Evolutionary conservation across 1,140 invertebrate species (phyloP).

Genomic region (Chironomus tepperi): DNA sequence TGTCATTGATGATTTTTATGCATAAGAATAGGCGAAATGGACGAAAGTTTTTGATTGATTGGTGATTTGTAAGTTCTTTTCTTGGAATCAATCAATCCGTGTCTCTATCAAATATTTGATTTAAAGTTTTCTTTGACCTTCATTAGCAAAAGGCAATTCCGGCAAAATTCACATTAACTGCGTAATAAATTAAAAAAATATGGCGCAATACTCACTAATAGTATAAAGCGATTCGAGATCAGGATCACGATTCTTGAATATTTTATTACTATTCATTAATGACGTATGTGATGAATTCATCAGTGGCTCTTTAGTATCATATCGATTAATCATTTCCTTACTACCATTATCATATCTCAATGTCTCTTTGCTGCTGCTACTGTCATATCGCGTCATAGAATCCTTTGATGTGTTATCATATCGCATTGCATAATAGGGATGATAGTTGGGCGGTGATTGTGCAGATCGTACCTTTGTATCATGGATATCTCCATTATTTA

Average conservation of each 20-base stretch:
- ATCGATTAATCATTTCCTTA: not conserved
- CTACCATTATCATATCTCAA: too few species aligned
- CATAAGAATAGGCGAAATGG: too few species aligned
- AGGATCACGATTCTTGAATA: constrained; percentile 20
- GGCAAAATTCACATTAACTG: too few species aligned
- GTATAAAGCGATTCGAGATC: constrained; percentile 18
- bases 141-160: too few species aligned
- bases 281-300: not conserved
- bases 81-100: too few species aligned
- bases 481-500: not conserved
- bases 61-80: too few species aligned
- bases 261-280: constrained; percentile 17
- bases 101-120: too few species aligned
- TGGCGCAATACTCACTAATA: not conserved
- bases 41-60: too few species aligned
- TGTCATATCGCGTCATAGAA: not conserved
- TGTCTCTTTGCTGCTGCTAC: not conserved
- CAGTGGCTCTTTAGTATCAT: not conserved
- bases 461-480: not conserved
- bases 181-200: not conserved
- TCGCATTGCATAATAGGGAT: not conserved
- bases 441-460: constrained; percentile 15
- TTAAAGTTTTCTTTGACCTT: too few species aligned
- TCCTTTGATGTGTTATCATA: not conserved
- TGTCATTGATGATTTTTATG: too few species aligned